Percentiles rank a stretch among this genome's conserved stretches.
Conservation (phyloP, 1,140 invertebrate species). For the Drosophila eugracilis region DNA sequence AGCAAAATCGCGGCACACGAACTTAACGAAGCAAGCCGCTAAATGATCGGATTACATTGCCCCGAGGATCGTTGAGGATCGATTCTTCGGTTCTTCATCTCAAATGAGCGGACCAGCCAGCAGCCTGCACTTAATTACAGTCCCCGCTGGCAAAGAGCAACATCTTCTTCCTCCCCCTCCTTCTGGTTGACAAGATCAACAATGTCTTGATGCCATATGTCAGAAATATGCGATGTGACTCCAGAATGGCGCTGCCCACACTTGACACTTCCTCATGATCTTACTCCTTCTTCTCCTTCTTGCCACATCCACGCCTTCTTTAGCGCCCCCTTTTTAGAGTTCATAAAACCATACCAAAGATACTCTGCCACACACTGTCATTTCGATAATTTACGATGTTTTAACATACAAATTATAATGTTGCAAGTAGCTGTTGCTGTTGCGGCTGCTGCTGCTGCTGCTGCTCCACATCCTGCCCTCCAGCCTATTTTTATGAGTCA, state of each 20-base stretch:
- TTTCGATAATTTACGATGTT: conserved; percentile 84
- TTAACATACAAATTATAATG: conserved; percentile 84
- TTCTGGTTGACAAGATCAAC: conserved; percentile 19
- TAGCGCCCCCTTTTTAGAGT: conserved; percentile 15
- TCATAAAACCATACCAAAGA: conserved; percentile 37
- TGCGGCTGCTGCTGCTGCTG: conserved; percentile 11
- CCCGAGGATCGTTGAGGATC: conserved; percentile 43
- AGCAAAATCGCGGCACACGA: conserved; percentile 71
- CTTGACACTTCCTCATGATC: conserved; percentile 72
- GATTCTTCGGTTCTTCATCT: conserved; percentile 7
- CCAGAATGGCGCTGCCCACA: conserved; percentile 53
- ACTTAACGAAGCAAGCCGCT: conserved; percentile 77
- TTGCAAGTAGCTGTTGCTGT: conserved; percentile 56
- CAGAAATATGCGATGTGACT: conserved; percentile 70
- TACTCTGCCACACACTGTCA: conserved; percentile 68
- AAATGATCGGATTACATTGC: conserved; percentile 80
- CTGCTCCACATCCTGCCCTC: conserved; percentile 50
- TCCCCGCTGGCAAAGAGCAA: conserved; percentile 37
- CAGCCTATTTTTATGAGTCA: conserved; percentile 74
- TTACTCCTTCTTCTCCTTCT: background rate
- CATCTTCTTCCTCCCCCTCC: conserved; percentile 3
- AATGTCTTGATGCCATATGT: conserved; percentile 55
- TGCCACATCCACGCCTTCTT: conserved; percentile 1
- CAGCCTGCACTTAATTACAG: conserved; percentile 67
- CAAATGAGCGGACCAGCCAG: conserved; percentile 28